Evolutionary conservation across 2,888 invertebrate genomes (phyloP).

Genomic region (Petrolisthes manimaculis): DNA sequence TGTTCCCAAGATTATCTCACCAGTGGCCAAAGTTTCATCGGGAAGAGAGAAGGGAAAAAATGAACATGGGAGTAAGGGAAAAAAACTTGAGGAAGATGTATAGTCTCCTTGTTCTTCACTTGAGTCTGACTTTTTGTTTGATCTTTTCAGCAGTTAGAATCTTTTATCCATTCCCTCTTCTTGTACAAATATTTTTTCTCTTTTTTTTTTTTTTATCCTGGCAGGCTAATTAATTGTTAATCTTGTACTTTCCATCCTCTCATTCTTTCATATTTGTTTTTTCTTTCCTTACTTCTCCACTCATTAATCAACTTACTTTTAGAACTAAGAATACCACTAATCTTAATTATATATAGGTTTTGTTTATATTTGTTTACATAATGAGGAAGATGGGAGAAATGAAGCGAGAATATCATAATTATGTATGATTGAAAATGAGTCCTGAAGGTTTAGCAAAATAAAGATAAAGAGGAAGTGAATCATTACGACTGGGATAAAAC

Average conservation of each 20-base stretch:
- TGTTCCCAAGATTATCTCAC: slow-evolving; percentile 6
- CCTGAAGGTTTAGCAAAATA: no score
- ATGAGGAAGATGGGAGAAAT: background rate
- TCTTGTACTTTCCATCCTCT: background rate
- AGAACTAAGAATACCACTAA: no score
- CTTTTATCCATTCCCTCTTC: background rate
- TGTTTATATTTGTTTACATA: no score
- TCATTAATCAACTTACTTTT: no score
- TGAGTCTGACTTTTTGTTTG: background rate
- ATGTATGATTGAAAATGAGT: no score
- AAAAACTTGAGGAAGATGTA: background rate
- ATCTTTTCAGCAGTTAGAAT: background rate
- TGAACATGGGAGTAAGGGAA: background rate
- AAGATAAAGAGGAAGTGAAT: no score
- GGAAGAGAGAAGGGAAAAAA: background rate
- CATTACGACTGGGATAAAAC: no score
- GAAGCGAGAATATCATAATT: no score
- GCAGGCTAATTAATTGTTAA: background rate
- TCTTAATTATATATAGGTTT: no score
- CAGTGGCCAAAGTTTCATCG: background rate
- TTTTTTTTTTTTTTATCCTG: background rate
- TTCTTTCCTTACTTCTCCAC: background rate
- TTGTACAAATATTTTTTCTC: background rate
- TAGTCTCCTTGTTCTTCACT: background rate
- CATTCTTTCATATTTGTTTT: background rate